phyloP scores from a whole-genome alignment of 2,797 vertebrate genomes.

The Uromys caudimaculatus region DNA sequence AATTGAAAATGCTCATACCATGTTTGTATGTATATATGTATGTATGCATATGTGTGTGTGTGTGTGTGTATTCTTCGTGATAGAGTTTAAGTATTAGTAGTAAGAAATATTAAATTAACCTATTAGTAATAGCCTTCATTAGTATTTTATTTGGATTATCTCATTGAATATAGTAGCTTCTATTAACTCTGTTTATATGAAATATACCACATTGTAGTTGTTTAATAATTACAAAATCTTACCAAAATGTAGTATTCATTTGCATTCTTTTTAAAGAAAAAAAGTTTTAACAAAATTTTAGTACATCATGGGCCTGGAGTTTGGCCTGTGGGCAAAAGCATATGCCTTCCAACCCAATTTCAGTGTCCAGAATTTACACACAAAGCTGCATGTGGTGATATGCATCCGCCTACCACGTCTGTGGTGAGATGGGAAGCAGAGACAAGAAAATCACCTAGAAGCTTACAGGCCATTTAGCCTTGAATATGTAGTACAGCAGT shows the following conservation, averaged over 20 bases:
- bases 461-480: background rate
- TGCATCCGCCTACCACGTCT: background rate
- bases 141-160: background rate
- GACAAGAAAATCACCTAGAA: background rate
- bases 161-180: background rate
- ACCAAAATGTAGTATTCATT: background rate
- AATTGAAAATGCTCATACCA: background rate
- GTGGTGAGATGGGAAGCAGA: background rate
- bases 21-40: too few species aligned
- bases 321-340: background rate
- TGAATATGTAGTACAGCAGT: background rate
- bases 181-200: background rate
- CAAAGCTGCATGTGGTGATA: background rate
- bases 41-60: too few species aligned
- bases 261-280: background rate
- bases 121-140: background rate
- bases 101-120: constrained; percentile 31
- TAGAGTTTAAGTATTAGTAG: background rate
- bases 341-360: background rate
- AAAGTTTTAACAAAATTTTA: background rate
- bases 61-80: too few species aligned
- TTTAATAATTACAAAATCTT: background rate
- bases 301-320: background rate
- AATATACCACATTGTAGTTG: background rate
- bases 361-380: background rate